Evolutionary conservation across 2,888 invertebrate genomes (phyloP).

Genomic region (Catocala sponsa): DNA sequence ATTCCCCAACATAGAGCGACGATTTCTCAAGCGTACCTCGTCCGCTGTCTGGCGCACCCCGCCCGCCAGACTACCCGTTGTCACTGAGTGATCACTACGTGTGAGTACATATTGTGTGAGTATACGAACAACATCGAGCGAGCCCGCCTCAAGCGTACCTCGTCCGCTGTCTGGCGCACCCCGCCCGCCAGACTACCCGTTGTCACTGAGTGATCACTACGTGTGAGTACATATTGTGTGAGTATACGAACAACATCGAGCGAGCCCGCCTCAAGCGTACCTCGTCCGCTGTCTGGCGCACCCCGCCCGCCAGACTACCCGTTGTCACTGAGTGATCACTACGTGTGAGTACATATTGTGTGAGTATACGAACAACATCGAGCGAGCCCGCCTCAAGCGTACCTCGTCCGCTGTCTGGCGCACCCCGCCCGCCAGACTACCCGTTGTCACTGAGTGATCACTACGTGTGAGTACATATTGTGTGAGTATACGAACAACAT

Average conservation of each 20-base stretch:
- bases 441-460: constrained; percentile 78
- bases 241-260: constrained; percentile 91
- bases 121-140: constrained; percentile 91
- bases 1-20: too few species aligned
- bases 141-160: constrained; percentile 90
- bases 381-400: constrained; percentile 89
- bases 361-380: constrained; percentile 91
- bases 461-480: too few species aligned
- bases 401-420: constrained; percentile 93
- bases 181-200: constrained; percentile 89
- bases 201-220: constrained; percentile 67
- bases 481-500: too few species aligned
- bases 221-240: constrained; percentile 69
- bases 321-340: constrained; percentile 73
- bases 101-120: constrained; percentile 73
- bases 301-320: constrained; percentile 89
- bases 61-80: too few species aligned
- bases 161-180: constrained; percentile 92
- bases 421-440: constrained; percentile 89
- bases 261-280: constrained; percentile 90
- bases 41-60: too few species aligned
- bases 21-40: background rate
- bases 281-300: constrained; percentile 92
- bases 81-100: too few species aligned
- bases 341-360: constrained; percentile 62